Percentiles rank a stretch among this genome's conserved stretches.
These are phyloP conservation scores for Elgaria multicarinata DNA, from an alignment of 2,113 vertebrate genomes.

Conservation along the genomic window DNA sequence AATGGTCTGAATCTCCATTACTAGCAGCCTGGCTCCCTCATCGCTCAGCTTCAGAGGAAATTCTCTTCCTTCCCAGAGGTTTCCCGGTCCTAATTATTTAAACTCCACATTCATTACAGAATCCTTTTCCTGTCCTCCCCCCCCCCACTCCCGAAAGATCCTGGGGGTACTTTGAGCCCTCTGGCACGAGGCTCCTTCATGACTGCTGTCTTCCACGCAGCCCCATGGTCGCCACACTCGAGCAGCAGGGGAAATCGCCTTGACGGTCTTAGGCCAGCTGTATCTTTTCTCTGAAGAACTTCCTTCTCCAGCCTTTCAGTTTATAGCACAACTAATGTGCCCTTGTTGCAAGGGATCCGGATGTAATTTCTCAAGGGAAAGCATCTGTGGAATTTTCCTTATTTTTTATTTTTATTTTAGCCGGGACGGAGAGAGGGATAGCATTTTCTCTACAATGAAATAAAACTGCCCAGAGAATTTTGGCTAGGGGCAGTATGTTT, in stretches of 20 bases:
- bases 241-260: not conserved
- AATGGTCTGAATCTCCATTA: not conserved
- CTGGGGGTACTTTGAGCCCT: not conserved
- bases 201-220: not conserved
- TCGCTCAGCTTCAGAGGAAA: conserved; percentile 6
- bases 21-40: not conserved
- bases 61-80: conserved; percentile 3
- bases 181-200: not conserved
- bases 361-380: not conserved
- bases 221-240: not conserved
- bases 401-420: no score
- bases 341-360: not conserved
- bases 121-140: not conserved
- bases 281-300: not conserved
- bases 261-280: not conserved
- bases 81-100: conserved; percentile 16
- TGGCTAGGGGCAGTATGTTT: no score
- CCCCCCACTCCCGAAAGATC: no score
- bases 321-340: not conserved
- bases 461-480: no score
- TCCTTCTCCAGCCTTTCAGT: not conserved
- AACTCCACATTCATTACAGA: not conserved
- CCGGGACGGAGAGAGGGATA: not conserved
- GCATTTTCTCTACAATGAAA: not conserved
- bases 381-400: not conserved